A percentile compares a stretch with the other conserved stretches of the same genome.
Conservation (phyloP, 2,797 vertebrate genomes). For the Ispidina lecontei region DNA sequence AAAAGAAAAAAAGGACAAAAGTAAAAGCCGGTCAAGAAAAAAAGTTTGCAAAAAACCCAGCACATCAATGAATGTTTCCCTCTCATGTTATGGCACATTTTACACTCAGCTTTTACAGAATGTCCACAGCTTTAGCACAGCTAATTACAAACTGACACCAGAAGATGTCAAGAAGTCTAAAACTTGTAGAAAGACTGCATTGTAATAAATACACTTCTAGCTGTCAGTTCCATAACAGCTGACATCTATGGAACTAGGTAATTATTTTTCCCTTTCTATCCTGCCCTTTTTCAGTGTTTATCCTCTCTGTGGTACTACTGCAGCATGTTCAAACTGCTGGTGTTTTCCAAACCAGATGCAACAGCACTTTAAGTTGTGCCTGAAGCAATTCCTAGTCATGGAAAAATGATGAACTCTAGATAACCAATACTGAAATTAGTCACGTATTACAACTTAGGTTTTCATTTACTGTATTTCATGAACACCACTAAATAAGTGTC, state of each 20-base stretch:
- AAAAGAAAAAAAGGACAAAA: slow-evolving; percentile 13
- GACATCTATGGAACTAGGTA: background rate
- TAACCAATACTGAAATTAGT: background rate
- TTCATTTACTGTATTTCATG: background rate
- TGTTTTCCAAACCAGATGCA: slow-evolving; percentile 3
- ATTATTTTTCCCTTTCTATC: background rate
- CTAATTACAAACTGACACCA: background rate
- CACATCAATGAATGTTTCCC: background rate
- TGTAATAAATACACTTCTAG: background rate
- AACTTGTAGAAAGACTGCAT: background rate
- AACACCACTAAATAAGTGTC: background rate
- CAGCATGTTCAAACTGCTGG: background rate
- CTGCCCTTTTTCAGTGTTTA: background rate
- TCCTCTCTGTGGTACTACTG: background rate
- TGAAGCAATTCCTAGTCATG: background rate
- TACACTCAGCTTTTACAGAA: background rate
- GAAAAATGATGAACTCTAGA: background rate
- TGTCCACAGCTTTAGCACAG: background rate
- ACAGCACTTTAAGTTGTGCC: background rate
- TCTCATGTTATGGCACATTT: background rate
- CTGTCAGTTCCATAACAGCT: background rate
- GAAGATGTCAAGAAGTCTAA: background rate
- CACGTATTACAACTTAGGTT: background rate
- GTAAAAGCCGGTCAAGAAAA: background rate
- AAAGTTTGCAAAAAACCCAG: background rate